phyloP scores from a whole-genome alignment of 1,140 invertebrate species.

The Harlomillsia oculata region DNA sequence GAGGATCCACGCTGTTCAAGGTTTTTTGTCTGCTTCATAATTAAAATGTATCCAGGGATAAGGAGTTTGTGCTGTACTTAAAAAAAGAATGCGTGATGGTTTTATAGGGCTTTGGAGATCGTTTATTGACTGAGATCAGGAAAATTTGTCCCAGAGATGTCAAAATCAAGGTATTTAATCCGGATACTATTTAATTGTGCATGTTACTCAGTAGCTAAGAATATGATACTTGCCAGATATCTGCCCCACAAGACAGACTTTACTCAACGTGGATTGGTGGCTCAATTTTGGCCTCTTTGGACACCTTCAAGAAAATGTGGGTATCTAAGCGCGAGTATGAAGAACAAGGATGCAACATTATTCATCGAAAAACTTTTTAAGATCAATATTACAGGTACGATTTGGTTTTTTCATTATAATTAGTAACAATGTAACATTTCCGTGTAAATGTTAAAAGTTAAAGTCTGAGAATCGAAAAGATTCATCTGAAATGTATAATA shows the following conservation, averaged over 20 bases:
- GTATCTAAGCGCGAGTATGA: constrained; percentile 96
- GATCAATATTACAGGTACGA: too few relatives aligned
- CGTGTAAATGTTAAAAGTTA: too few relatives aligned
- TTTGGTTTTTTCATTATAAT: too few relatives aligned
- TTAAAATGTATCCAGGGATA: not conserved
- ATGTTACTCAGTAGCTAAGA: constrained; percentile 11
- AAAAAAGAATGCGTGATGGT: constrained; percentile 36
- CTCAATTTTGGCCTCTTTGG: constrained; percentile 96
- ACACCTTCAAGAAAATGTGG: constrained; percentile 99
- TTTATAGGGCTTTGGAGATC: constrained; percentile 84
- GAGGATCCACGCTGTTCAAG: constrained; percentile 92
- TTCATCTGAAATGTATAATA: too few relatives aligned
- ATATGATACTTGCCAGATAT: too few relatives aligned
- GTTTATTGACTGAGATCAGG: constrained; percentile 83
- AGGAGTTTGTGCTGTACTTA: not conserved
- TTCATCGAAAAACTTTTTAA: constrained; percentile 96
- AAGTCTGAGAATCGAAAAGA: too few relatives aligned
- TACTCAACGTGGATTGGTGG: constrained; percentile 99
- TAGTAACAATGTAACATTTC: too few relatives aligned
- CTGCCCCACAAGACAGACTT: constrained; percentile 90
- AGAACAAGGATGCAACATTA: constrained; percentile 82
- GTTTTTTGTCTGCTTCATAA: too few relatives aligned
- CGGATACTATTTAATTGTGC: constrained; percentile 17
- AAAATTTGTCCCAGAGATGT: constrained; percentile 91
- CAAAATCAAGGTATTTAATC: constrained; percentile 82